Percentiles rank a stretch among this genome's conserved stretches.
Conservation (phyloP, 2,113 vertebrate species). For the Glaucidium brasilianum region DNA sequence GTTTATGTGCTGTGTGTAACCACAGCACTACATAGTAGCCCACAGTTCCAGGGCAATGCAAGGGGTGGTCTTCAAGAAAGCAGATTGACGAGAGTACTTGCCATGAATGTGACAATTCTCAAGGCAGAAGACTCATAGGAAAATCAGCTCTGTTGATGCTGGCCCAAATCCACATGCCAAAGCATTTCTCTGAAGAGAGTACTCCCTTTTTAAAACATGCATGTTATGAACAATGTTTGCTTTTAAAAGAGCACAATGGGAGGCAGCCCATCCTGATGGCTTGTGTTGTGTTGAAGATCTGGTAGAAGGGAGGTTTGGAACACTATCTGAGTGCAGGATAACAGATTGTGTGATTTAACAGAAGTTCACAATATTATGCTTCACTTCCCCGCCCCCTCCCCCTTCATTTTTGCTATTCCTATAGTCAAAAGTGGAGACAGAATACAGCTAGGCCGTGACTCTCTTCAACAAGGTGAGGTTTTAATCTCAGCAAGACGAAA, state of each 20-base stretch:
- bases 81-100: neutral
- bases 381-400: neutral
- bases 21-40: neutral
- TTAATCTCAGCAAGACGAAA: neutral
- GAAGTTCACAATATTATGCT: neutral
- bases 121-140: neutral
- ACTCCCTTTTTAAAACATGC: constrained; percentile 8
- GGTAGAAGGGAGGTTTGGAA: neutral
- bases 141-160: constrained; percentile 29
- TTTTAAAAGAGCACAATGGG: constrained; percentile 15
- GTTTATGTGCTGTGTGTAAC: neutral
- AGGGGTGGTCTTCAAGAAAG: neutral
- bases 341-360: neutral
- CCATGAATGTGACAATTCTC: neutral
- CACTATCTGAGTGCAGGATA: neutral
- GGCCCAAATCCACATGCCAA: constrained; percentile 4
- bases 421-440: neutral
- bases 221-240: neutral
- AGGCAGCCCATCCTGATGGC: neutral
- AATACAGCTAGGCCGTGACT: neutral
- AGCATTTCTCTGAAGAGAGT: neutral
- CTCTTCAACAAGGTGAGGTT: neutral
- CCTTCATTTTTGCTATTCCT: neutral
- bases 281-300: neutral
- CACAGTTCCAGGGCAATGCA: neutral